These are phyloP conservation scores for Enteromius viviparus DNA, from an alignment of 2,797 vertebrate species.

Conservation along the genomic window DNA sequence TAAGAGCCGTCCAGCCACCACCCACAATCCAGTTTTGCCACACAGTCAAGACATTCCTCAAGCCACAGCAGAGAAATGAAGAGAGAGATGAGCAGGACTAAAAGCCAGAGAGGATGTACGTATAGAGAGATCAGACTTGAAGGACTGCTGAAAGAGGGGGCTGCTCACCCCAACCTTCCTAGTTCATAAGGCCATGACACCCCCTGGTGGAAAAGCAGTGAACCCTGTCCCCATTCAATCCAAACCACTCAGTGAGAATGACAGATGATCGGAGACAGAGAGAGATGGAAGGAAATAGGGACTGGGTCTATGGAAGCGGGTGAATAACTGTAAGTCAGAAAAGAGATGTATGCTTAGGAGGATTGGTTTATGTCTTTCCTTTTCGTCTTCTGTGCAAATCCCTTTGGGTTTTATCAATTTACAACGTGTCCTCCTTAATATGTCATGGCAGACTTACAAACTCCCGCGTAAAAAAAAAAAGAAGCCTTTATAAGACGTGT, in stretches of 20 bases:
- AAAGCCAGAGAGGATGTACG: neutral
- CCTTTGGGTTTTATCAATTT: constrained; percentile 61
- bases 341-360: constrained; percentile 35
- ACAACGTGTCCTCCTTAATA: constrained; percentile 50
- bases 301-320: neutral
- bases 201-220: constrained; percentile 66
- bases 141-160: constrained; percentile 40
- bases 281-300: constrained; percentile 32
- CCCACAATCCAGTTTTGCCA: constrained; percentile 57
- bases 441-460: constrained; percentile 46
- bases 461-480: constrained; percentile 39
- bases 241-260: constrained; percentile 49
- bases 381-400: constrained; percentile 41
- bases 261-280: constrained; percentile 52
- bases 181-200: constrained; percentile 67
- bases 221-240: constrained; percentile 60
- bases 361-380: constrained; percentile 36
- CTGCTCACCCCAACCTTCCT: constrained; percentile 45
- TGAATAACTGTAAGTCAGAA: constrained; percentile 42
- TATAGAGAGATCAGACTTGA: constrained; percentile 18
- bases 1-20: constrained; percentile 41
- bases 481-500: constrained; percentile 54
- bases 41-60: constrained; percentile 59
- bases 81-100: constrained; percentile 1
- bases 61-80: constrained; percentile 23